Percentiles rank a stretch among this genome's conserved stretches.
phyloP scores from a whole-genome alignment of 2,797 vertebrate genomes.

The Toxotes lorentzi region DNA sequence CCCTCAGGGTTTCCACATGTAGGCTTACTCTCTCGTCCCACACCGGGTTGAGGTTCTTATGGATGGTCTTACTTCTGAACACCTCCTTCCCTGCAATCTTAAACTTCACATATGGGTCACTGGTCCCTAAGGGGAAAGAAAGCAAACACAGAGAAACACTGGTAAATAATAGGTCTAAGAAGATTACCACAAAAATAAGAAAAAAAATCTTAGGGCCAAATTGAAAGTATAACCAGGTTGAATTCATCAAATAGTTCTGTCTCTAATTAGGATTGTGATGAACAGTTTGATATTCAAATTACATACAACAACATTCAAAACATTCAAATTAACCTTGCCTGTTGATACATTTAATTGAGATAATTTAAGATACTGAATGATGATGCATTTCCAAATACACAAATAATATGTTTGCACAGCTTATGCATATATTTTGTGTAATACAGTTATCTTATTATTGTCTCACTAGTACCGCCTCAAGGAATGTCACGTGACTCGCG shows the following conservation, averaged over 20 bases:
- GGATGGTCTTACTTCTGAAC: constrained; percentile 96
- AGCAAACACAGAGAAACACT: constrained; percentile 16
- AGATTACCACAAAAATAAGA: background rate
- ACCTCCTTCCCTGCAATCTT: constrained; percentile 95
- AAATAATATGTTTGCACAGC: background rate
- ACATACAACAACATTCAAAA: no score
- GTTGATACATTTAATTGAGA: background rate
- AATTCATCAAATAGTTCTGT: background rate
- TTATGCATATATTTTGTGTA: background rate
- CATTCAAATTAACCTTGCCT: background rate
- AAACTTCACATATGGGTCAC: constrained; percentile 98
- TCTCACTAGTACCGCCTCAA: background rate
- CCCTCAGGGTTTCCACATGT: constrained; percentile 88
- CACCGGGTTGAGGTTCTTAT: constrained; percentile 96
- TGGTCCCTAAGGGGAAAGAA: constrained; percentile 86
- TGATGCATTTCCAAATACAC: background rate
- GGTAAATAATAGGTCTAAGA: background rate
- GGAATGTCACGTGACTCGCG: background rate
- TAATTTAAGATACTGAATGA: background rate
- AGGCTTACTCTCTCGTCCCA: constrained; percentile 93
- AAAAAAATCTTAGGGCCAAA: background rate
- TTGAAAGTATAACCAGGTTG: background rate
- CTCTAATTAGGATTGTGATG: background rate
- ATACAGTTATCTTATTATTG: background rate
- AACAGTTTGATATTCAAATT: background rate